Conservation (phyloP, 1,140 invertebrate genomes). For the Carposina sasakii region DNA sequence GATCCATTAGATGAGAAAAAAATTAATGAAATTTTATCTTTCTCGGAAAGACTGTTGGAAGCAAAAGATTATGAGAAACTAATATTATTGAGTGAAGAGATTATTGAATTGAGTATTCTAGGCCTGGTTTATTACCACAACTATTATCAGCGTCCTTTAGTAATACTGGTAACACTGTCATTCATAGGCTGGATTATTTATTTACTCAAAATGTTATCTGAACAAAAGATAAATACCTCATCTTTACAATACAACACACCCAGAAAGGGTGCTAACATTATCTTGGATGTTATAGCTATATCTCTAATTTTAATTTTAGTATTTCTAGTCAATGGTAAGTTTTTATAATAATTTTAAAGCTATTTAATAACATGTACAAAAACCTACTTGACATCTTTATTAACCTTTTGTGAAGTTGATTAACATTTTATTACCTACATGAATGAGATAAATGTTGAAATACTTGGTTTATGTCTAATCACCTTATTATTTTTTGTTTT, state of each 20-base stretch:
- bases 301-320: constrained; percentile 30
- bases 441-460: too few relatives aligned
- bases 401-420: too few relatives aligned
- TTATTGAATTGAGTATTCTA: constrained; percentile 75
- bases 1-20: constrained; percentile 47
- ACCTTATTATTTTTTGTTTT: constrained; percentile 47
- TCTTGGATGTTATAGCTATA: constrained; percentile 4
- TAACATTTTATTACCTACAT: too few relatives aligned
- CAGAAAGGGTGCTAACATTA: too few relatives aligned
- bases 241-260: constrained; percentile 20
- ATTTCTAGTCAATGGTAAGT: constrained; percentile 54
- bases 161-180: constrained; percentile 74
- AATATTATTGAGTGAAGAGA: constrained; percentile 69
- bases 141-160: constrained; percentile 79
- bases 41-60: constrained; percentile 64
- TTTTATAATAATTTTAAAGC: constrained; percentile 8
- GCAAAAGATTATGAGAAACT: constrained; percentile 69
- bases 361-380: too few relatives aligned
- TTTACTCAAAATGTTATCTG: constrained; percentile 46
- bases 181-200: constrained; percentile 81
- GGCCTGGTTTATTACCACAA: constrained; percentile 85
- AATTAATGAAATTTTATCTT: constrained; percentile 45
- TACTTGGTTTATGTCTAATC: too few relatives aligned
- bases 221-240: constrained; percentile 45
- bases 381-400: too few relatives aligned